Evolutionary conservation across 2,113 vertebrate species (phyloP).

Genomic region (Thunnus maccoyii): DNA sequence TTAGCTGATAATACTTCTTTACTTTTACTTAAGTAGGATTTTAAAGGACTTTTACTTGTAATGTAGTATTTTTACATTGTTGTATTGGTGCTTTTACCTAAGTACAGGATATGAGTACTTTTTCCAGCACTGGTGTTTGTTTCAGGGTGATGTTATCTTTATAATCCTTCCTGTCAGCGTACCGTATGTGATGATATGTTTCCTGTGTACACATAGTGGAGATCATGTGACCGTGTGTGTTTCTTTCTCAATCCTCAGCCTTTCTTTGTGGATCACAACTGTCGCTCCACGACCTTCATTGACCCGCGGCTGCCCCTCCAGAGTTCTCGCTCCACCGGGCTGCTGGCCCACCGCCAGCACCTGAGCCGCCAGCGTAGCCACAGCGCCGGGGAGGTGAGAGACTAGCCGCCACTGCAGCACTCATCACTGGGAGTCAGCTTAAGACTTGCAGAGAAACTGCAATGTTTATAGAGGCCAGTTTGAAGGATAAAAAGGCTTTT

Average conservation of each 20-base stretch:
- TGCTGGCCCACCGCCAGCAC: constrained; percentile 94
- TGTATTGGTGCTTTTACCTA: too few species aligned
- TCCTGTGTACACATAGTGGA: neutral
- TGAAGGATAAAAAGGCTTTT: constrained; percentile 8
- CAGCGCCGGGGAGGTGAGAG: constrained; percentile 95
- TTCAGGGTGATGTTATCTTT: too few species aligned
- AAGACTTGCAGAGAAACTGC: constrained; percentile 23
- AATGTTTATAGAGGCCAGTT: constrained; percentile 13
- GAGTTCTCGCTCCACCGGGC: constrained; percentile 93
- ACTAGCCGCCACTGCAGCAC: constrained; percentile 34
- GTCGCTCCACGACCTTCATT: constrained; percentile 97
- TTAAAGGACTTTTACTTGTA: too few species aligned
- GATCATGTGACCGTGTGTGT: neutral
- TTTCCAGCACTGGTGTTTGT: too few species aligned
- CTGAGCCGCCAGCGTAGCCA: constrained; percentile 96
- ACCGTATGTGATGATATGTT: neutral
- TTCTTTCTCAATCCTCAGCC: constrained; percentile 82
- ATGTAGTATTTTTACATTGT: too few species aligned
- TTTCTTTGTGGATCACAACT: constrained; percentile 99
- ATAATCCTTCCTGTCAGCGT: neutral
- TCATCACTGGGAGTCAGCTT: constrained; percentile 28
- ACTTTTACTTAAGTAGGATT: too few species aligned
- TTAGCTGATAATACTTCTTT: too few species aligned
- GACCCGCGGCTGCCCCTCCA: constrained; percentile 96
- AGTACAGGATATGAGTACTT: too few species aligned